These are phyloP conservation scores for Dolichoris vasculosae DNA, from an alignment of 1,140 invertebrate species.

Conservation along the genomic window DNA sequence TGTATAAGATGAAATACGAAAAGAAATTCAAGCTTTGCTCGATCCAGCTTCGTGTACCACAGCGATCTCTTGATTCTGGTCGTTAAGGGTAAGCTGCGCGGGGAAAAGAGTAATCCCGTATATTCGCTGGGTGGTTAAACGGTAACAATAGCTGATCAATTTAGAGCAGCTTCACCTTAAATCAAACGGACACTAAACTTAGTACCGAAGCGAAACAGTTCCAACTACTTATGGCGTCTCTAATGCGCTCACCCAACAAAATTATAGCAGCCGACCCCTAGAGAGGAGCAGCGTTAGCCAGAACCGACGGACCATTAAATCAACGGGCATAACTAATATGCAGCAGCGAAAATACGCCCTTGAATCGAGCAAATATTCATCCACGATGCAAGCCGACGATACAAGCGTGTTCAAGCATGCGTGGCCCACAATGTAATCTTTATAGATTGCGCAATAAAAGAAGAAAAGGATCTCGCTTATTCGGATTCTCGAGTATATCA, in stretches of 20 bases:
- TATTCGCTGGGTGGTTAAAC: background rate
- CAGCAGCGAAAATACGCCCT: background rate
- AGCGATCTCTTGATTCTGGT: too few species aligned
- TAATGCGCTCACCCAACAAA: slow-evolving; percentile 10
- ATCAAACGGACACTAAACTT: slow-evolving; percentile 5
- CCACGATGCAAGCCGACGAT: background rate
- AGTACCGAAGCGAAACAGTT: slow-evolving; percentile 14
- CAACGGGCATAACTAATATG: slow-evolving; percentile 41
- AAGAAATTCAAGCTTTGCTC: too few species aligned
- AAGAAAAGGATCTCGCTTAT: background rate
- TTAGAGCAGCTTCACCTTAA: background rate
- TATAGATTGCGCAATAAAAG: slow-evolving; percentile 24
- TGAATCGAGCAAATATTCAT: slow-evolving; percentile 22
- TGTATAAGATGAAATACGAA: too few species aligned
- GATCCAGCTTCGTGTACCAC: too few species aligned
- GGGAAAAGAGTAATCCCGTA: background rate
- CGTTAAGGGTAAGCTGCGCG: too few species aligned
- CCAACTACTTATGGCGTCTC: background rate
- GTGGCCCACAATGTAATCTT: slow-evolving; percentile 29
- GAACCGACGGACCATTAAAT: slow-evolving; percentile 24
- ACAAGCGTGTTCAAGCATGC: background rate
- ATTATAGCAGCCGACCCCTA: background rate
- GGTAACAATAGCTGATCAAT: slow-evolving; percentile 22
- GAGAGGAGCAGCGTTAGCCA: background rate
- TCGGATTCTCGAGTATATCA: background rate